These are phyloP conservation scores for Leptogaster cylindrica DNA, from an alignment of 2,888 invertebrate species.

Conservation along the genomic window DNA sequence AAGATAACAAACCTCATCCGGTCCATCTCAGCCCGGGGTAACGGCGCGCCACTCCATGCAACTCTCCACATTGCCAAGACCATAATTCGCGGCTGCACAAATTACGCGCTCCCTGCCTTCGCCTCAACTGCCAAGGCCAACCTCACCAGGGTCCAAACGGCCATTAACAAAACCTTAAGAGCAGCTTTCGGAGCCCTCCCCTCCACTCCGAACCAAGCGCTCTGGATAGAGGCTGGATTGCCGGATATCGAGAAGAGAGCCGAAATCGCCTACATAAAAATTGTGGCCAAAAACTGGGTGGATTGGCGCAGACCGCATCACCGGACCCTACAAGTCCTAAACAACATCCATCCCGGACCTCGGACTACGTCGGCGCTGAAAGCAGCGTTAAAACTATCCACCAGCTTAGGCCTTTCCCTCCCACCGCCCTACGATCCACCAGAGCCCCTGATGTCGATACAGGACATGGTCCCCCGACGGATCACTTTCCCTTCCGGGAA, in stretches of 20 bases:
- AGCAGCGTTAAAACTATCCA: too few relatives aligned
- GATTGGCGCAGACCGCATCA: background rate
- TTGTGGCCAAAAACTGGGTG: background rate
- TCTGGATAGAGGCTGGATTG: background rate
- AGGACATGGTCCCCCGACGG: too few relatives aligned
- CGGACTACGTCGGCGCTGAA: background rate
- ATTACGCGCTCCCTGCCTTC: background rate
- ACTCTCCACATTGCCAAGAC: too few relatives aligned
- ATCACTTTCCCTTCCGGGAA: too few relatives aligned
- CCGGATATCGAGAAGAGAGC: background rate
- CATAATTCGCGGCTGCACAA: too few relatives aligned
- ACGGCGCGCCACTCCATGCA: background rate
- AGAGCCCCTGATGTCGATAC: too few relatives aligned
- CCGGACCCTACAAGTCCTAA: background rate
- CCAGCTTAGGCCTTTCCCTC: too few relatives aligned
- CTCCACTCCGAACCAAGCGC: background rate
- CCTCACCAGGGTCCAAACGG: background rate
- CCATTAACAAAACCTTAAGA: background rate
- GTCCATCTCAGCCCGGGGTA: background rate
- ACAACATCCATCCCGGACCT: background rate
- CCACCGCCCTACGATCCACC: too few relatives aligned
- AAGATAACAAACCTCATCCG: too few relatives aligned
- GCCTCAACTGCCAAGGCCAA: background rate
- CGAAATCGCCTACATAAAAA: background rate
- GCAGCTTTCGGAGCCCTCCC: background rate